phyloP scores from a whole-genome alignment of 2,888 invertebrate species.

The Ophioninae sp. region DNA sequence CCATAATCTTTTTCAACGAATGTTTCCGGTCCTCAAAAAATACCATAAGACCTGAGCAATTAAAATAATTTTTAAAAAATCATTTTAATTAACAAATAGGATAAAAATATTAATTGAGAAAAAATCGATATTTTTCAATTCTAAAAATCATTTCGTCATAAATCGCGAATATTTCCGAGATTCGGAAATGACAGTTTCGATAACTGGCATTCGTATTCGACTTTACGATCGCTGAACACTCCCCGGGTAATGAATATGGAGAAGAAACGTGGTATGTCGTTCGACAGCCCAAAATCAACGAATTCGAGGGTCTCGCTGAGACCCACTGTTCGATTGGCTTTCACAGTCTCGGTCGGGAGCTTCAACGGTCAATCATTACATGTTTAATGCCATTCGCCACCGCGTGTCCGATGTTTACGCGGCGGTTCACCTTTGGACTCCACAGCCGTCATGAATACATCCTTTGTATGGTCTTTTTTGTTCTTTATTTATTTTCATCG shows the following conservation, averaged over 20 bases:
- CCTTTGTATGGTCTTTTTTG: background rate
- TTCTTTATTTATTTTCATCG: background rate
- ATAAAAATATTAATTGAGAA: background rate
- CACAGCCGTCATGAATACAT: background rate
- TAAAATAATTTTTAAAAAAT: background rate
- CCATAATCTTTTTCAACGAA: background rate
- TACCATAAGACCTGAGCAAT: background rate
- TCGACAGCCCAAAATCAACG: slow-evolving; percentile 28
- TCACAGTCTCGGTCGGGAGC: slow-evolving; percentile 26
- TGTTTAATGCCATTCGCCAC: slow-evolving; percentile 1
- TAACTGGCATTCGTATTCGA: slow-evolving; percentile 1
- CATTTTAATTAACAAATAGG: background rate
- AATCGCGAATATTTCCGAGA: background rate
- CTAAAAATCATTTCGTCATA: background rate
- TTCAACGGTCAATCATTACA: slow-evolving; percentile 44
- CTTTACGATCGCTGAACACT: slow-evolving; percentile 24
- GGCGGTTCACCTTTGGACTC: background rate
- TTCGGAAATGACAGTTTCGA: background rate
- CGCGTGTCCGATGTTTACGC: background rate
- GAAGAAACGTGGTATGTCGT: slow-evolving; percentile 4
- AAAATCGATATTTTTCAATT: background rate
- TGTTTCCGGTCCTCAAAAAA: background rate
- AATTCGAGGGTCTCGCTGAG: slow-evolving; percentile 39
- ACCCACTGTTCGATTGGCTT: slow-evolving; percentile 55
- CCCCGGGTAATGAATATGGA: background rate